A percentile compares a stretch with the other conserved stretches of the same genome.
These are phyloP conservation scores for Abrostola tripartita DNA, from an alignment of 2,888 invertebrate species.

Conservation along the genomic window DNA sequence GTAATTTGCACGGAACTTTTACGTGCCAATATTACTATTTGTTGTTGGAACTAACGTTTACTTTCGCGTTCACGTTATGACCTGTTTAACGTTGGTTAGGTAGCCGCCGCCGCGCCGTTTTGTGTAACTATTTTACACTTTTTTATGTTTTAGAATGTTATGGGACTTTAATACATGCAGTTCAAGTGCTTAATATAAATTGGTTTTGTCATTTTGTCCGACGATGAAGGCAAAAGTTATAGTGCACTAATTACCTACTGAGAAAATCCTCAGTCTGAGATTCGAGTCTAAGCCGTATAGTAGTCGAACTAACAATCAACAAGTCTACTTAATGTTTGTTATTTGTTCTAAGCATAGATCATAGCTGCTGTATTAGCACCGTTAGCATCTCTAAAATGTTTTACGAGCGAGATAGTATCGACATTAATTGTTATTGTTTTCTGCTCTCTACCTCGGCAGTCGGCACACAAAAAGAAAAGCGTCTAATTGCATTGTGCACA, in stretches of 20 bases:
- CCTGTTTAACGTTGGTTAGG: slow-evolving; percentile 21
- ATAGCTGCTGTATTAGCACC: too few relatives aligned
- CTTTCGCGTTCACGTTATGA: slow-evolving; percentile 4
- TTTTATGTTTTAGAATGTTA: background rate
- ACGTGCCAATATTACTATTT: slow-evolving; percentile 44
- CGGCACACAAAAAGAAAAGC: background rate
- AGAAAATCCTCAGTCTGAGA: too few relatives aligned
- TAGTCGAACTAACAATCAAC: too few relatives aligned
- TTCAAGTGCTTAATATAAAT: background rate
- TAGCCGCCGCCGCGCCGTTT: slow-evolving; percentile 22
- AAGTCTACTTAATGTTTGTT: too few relatives aligned
- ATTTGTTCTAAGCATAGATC: too few relatives aligned
- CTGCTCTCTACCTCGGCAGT: slow-evolving; percentile 2
- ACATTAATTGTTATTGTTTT: slow-evolving; percentile 4
- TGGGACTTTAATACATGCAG: background rate
- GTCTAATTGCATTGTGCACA: background rate
- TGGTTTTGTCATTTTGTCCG: background rate
- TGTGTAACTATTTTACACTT: slow-evolving; percentile 18
- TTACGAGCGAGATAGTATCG: background rate
- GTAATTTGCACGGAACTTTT: slow-evolving; percentile 51
- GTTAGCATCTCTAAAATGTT: background rate
- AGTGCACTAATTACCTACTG: too few relatives aligned
- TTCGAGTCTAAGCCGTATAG: too few relatives aligned
- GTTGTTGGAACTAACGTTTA: slow-evolving; percentile 29
- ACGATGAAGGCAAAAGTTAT: too few relatives aligned